phyloP scores from a whole-genome alignment of 2,797 vertebrate genomes.

The Dallia pectoralis region DNA sequence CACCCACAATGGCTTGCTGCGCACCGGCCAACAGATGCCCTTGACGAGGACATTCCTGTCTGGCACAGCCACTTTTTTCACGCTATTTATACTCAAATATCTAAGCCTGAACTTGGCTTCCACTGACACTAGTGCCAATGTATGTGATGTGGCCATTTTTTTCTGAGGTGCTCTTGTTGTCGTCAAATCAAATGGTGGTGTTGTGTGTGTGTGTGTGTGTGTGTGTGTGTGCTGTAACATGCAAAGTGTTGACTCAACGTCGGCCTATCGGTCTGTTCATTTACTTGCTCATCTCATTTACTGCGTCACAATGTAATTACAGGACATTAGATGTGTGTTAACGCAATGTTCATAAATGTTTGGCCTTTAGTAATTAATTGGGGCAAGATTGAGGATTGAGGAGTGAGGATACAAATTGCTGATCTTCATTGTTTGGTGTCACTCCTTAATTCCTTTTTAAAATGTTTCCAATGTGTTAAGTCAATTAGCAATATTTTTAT shows the following conservation, averaged over 20 bases:
- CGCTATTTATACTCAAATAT: constrained; percentile 66
- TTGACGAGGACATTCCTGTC: constrained; percentile 72
- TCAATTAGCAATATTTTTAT: not conserved
- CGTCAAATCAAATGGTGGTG: not conserved
- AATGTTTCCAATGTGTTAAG: not conserved
- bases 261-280: not conserved
- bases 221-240: not conserved
- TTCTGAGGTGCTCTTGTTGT: constrained; percentile 27
- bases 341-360: not conserved
- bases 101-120: constrained; percentile 20
- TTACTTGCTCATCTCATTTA: constrained; percentile 14
- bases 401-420: not conserved
- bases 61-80: constrained; percentile 65
- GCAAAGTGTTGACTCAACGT: not conserved
- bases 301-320: constrained; percentile 6
- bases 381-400: too few species aligned
- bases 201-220: not conserved
- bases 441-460: not conserved
- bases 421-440: not conserved
- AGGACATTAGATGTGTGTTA: not conserved
- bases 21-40: constrained; percentile 64
- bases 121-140: constrained; percentile 33
- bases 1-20: constrained; percentile 52
- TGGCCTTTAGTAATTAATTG: not conserved
- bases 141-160: constrained; percentile 34